Base-by-base conservation (phyloP, 2,797 vertebrate species). In the Ceyx erithaca region DNA sequence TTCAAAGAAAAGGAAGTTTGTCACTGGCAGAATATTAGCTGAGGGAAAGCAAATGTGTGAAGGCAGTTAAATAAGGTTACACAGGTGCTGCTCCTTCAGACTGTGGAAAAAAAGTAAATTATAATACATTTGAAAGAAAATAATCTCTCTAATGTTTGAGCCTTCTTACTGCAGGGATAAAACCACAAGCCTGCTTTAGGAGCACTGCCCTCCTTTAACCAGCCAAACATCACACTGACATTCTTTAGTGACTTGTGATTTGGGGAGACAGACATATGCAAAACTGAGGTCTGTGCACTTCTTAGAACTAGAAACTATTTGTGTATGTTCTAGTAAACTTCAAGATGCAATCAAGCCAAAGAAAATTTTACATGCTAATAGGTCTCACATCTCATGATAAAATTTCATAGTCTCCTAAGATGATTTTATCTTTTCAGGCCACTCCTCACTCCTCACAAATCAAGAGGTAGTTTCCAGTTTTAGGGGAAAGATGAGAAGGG, bases 41-140 rank as follows among this genome's bases (percentile, higher is more conserved):
- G 64, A 78, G 82, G 89, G 76, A 86, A 81, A 57, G 76, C 76
- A 96, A 94, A 90, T 40, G 91, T 90, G 86, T 94, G 73, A 93
- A 96, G 75, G 78, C 84, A 95, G 89, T 94, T 96, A 96, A 95
- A 41, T 81, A 87, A 96, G 90, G 95, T 93, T 96, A 95, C 88
- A 94, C 94, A 96, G 95, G 96, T 97, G 90, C 80, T 92, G 66
- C 88, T 96, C 82, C 93, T 94, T 94, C 91, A 92, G 93, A 92
- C 69, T 85, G 71, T 63, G 89, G 87, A 94, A 95, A 94, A 90
- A 94, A 93, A 88, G 20, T 81, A 84, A 93, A 92, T 73, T 85
- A 83, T 91, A 91, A 92, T 76, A 85, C 84, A 92, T 91, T 86
- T 93, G 87, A 95, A 95, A 92, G 82, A 89, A 88, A 92, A 91